These are phyloP conservation scores for Ips typographus DNA, from an alignment of 1,140 invertebrate genomes.

Conservation along the genomic window DNA sequence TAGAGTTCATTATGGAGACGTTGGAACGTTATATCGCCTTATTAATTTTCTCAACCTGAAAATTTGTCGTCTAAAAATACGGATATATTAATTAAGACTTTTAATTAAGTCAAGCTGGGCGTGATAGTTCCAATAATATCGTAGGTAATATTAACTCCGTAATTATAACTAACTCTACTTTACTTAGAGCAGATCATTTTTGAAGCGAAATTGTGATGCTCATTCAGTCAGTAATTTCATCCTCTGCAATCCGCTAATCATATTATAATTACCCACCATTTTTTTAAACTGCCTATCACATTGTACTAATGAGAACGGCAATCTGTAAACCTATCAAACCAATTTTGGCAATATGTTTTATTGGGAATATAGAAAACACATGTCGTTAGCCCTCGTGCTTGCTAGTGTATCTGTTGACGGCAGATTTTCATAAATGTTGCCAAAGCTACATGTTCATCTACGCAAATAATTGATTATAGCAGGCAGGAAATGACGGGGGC, in stretches of 20 bases:
- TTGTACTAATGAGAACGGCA: background rate
- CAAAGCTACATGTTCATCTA: slow-evolving; percentile 52
- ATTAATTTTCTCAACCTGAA: slow-evolving; percentile 1
- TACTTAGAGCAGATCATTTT: slow-evolving; percentile 8
- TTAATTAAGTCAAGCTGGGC: slow-evolving; percentile 14
- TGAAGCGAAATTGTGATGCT: background rate
- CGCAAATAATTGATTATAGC: slow-evolving; percentile 53
- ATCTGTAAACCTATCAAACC: background rate
- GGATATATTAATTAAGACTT: slow-evolving; percentile 21
- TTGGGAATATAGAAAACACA: slow-evolving; percentile 11
- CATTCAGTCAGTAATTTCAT: no score
- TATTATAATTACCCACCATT: no score
- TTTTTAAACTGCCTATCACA: no score
- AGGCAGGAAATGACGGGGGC: slow-evolving; percentile 52
- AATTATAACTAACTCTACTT: slow-evolving; percentile 4
- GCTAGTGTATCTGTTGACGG: slow-evolving; percentile 45
- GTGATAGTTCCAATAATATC: slow-evolving; percentile 3
- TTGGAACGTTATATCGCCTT: background rate
- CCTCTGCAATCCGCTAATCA: no score
- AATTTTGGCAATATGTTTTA: background rate
- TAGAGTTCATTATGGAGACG: no score
- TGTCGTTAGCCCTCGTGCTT: slow-evolving; percentile 12
- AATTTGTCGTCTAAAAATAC: slow-evolving; percentile 17
- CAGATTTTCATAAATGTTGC: slow-evolving; percentile 51
- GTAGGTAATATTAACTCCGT: background rate